Conservation (phyloP, 2,113 vertebrate genomes). For the Crocuta crocuta region DNA sequence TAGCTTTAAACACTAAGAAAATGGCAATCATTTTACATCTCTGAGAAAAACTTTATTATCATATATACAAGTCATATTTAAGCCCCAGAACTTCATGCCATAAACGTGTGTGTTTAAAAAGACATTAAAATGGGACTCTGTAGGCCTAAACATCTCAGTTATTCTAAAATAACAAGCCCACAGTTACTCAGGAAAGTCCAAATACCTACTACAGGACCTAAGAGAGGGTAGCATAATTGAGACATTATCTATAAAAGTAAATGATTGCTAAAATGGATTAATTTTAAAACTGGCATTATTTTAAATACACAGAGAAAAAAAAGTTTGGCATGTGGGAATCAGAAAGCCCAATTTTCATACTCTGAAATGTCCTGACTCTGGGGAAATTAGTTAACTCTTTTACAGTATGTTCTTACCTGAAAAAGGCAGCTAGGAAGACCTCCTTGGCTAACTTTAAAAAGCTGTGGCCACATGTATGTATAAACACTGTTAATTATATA, state of each 20-base stretch:
- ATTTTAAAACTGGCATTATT: constrained; percentile 14
- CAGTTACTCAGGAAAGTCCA: not conserved
- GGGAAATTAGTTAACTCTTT: not conserved
- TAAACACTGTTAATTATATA: not conserved
- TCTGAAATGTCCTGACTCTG: not conserved
- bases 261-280: not conserved
- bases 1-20: not conserved
- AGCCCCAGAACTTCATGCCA: not conserved
- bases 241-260: not conserved
- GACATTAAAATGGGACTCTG: not conserved
- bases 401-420: not conserved
- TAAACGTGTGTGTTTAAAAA: constrained; percentile 28
- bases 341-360: not conserved
- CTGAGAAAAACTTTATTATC: constrained; percentile 24
- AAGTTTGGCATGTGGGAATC: not conserved
- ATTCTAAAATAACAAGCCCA: not conserved
- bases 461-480: not conserved
- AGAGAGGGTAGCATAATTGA: not conserved
- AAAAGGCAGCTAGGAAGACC: not conserved
- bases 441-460: not conserved
- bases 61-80: not conserved
- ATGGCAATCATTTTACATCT: not conserved
- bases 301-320: constrained; percentile 6
- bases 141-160: not conserved
- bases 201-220: not conserved